A percentile compares a stretch with the other conserved stretches of the same genome.
These are phyloP conservation scores for Pluvianellus socialis DNA, from an alignment of 2,113 vertebrate genomes.

Conservation along the genomic window DNA sequence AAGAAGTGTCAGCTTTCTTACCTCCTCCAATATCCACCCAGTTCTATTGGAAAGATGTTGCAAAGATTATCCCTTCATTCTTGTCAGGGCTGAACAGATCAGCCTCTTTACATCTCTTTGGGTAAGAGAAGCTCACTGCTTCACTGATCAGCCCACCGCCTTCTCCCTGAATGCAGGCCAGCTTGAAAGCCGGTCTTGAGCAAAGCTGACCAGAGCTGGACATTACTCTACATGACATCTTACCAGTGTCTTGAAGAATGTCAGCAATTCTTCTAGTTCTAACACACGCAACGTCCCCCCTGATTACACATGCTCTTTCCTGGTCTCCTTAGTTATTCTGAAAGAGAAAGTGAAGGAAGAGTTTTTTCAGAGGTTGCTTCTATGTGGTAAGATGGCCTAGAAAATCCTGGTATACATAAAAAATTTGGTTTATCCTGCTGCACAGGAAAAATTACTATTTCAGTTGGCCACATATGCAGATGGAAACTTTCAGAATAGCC, in stretches of 20 bases:
- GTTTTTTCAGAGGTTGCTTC: not conserved
- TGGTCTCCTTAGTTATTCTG: not conserved
- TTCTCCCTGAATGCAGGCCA: not conserved
- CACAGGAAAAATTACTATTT: not conserved
- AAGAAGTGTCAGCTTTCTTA: conserved; percentile 16
- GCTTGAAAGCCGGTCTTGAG: not conserved
- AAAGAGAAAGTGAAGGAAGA: not conserved
- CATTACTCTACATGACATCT: not conserved
- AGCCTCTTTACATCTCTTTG: not conserved
- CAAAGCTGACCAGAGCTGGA: not conserved
- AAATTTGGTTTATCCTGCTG: not conserved
- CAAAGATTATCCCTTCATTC: not conserved
- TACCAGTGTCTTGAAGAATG: not conserved
- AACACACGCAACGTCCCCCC: rapidly evolving
- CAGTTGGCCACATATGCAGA: not conserved
- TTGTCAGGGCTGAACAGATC: not conserved
- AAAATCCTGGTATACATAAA: not conserved
- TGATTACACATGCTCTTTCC: not conserved
- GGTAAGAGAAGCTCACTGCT: not conserved
- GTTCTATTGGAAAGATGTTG: not conserved
- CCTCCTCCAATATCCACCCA: not conserved
- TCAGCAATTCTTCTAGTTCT: not conserved
- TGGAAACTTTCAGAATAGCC: not conserved
- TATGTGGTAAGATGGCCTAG: not conserved
- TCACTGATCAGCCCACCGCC: not conserved